A percentile compares a stretch with the other conserved stretches of the same genome.
These are phyloP conservation scores for Cepaea nemoralis DNA, from an alignment of 1,140 invertebrate species.

Conservation along the genomic window DNA sequence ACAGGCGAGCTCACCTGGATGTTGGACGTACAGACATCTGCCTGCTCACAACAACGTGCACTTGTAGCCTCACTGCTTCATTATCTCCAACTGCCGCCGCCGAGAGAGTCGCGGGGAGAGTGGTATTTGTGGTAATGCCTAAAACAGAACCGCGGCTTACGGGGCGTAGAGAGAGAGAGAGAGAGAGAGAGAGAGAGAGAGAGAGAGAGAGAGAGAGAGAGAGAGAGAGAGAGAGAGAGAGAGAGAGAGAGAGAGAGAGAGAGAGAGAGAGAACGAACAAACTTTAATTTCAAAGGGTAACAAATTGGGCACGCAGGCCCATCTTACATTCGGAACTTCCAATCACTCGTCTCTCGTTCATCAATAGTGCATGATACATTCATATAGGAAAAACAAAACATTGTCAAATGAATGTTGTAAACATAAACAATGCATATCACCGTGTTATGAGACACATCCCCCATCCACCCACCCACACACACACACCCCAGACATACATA, in stretches of 20 bases:
- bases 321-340: not conserved
- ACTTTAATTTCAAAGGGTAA: too few species aligned
- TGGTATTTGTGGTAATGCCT: not conserved
- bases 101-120: not conserved
- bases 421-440: too few species aligned
- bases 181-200: constrained; percentile 34
- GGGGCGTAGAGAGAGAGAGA: constrained; percentile 26
- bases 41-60: not conserved
- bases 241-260: constrained; percentile 22
- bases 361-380: too few species aligned
- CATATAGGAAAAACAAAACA: too few species aligned
- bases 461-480: too few species aligned
- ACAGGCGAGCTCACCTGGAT: not conserved
- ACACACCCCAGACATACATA: too few species aligned
- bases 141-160: not conserved
- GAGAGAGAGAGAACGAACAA: constrained; percentile 12
- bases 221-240: constrained; percentile 23
- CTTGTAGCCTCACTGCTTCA: not conserved
- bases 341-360: too few species aligned
- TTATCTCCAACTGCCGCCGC: not conserved
- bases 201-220: constrained; percentile 29
- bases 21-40: not conserved
- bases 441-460: too few species aligned
- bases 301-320: too few species aligned
- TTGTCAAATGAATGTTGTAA: not conserved